Evolutionary conservation across 2,113 vertebrate species (phyloP).

Genomic region (Raja brachyura): DNA sequence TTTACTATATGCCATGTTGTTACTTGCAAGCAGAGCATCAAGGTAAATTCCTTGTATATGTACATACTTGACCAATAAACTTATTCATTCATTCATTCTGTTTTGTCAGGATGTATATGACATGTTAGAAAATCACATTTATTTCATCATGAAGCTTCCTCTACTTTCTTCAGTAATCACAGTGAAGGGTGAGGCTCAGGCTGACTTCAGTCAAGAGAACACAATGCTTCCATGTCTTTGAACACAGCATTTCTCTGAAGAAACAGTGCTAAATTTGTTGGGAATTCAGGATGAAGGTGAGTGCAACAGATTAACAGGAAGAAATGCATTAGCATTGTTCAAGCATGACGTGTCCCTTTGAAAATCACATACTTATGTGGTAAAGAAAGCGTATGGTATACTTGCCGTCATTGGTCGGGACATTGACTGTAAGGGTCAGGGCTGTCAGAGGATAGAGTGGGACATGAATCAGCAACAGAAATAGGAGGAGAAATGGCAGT

Average conservation of each 20-base stretch:
- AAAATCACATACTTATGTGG: no score
- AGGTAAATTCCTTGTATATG: no score
- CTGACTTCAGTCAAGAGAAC: background rate
- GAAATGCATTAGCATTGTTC: background rate
- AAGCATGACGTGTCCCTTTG: background rate
- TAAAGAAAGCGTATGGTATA: no score
- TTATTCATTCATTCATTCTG: no score
- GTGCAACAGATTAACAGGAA: background rate
- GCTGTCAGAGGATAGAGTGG: no score
- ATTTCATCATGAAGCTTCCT: background rate
- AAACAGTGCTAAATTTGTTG: background rate
- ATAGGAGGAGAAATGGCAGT: no score
- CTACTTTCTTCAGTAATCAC: background rate
- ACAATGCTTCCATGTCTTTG: background rate
- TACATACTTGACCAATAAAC: no score
- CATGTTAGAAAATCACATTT: background rate
- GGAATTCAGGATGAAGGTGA: background rate
- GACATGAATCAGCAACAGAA: no score
- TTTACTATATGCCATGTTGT: no score
- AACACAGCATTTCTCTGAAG: background rate
- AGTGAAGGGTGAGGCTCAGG: background rate
- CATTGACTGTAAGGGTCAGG: no score
- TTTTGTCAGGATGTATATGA: background rate
- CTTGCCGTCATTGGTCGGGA: no score
- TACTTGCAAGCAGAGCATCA: no score